Base-by-base conservation (phyloP, 2,888 invertebrate species). In the Nymphalis urticae region DNA sequence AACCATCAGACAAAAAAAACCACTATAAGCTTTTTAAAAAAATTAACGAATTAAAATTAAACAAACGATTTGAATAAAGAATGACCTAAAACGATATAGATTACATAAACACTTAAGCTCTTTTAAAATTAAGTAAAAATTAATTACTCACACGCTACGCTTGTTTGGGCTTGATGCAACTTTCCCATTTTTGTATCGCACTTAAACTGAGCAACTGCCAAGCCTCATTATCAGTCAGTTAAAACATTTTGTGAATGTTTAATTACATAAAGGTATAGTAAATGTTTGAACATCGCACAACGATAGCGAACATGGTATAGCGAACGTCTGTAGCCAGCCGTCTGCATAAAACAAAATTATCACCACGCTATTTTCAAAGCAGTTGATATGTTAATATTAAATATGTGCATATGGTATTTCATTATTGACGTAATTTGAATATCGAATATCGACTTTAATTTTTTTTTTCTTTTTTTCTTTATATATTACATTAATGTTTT, bases 91-190 rank as follows among this genome's bases (percentile, higher is more conserved):
- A 13, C 10, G 3, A 0, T 42, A 2, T 21, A 21, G 3, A 54
- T 47, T 19, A 21, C 9, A 47, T 66, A 32, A 19, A 1, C 54
- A 27, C 21, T 48, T 62, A 16, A 60, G 48, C 1, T 13, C 17
- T 48, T n/a, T 48, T 47, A 13, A 5, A 24, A 47, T 50, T 48
- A 54, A 53, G 17, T 13, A 27, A 17, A 24, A 47, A 21, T 27
- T 17, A 48, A 59, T 32, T 6, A 79, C 80, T 79, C 68, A 82
- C 82, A 77, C 51, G 79, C 74, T 36, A 79, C 21, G 21, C 77
- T 75, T 0, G 80, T 78, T 27, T 79, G 75, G 27, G 75, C 73
- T 66, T 82, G 82, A 17, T 76, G 66, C 2, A 75, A 47, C 61
- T 79, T 78, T 6, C 79, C 80, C 81, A 82, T 80, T 62, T 50